Percentiles rank a stretch among this genome's conserved stretches.
These are phyloP conservation scores for Coptodon bakossiorum DNA, from an alignment of 2,113 vertebrate genomes.

Conservation along the genomic window DNA sequence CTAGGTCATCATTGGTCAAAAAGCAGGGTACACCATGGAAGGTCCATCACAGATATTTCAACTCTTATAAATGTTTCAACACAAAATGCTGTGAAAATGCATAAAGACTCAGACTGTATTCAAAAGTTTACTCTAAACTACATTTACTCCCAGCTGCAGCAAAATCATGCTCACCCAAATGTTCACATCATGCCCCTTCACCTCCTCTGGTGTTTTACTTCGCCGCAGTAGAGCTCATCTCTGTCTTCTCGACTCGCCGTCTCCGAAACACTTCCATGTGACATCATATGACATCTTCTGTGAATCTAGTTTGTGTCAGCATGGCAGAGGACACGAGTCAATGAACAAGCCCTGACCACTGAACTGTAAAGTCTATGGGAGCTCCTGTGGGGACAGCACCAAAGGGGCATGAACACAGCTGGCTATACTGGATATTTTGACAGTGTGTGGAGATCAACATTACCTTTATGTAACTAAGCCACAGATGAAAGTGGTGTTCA, in stretches of 20 bases:
- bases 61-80: neutral
- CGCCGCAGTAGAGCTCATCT: neutral
- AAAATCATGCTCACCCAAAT: neutral
- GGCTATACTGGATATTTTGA: constrained; percentile 19
- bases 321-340: constrained; percentile 30
- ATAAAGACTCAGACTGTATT: neutral
- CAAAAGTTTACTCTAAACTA: neutral
- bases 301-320: constrained; percentile 35
- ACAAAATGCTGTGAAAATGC: neutral
- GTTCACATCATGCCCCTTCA: neutral
- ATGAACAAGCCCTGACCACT: constrained; percentile 40
- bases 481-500: neutral
- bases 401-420: neutral
- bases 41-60: neutral
- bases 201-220: neutral
- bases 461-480: neutral
- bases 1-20: neutral
- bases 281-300: constrained; percentile 34
- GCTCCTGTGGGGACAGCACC: constrained; percentile 4
- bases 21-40: neutral
- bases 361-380: constrained; percentile 33
- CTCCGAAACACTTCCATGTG: constrained; percentile 17
- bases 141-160: neutral
- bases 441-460: neutral
- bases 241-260: constrained; percentile 1